A percentile compares a stretch with the other conserved stretches of the same genome.
phyloP scores from a whole-genome alignment of 2,113 vertebrate genomes.

The Pseudolaguvia tuberculata region DNA sequence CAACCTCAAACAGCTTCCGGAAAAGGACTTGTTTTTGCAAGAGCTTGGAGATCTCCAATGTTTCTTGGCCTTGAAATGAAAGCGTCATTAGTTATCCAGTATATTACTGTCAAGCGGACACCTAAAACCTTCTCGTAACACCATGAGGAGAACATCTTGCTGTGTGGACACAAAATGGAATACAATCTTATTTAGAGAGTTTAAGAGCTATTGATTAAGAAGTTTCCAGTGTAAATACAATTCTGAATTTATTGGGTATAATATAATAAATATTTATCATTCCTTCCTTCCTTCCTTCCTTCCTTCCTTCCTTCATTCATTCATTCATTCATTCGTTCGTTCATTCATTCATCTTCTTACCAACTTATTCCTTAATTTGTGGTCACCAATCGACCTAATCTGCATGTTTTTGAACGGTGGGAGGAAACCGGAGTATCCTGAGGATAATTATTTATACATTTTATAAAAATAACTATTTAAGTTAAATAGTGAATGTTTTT shows the following conservation, averaged over 20 bases:
- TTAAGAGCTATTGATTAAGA: neutral
- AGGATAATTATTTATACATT: too few relatives aligned
- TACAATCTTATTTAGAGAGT: neutral
- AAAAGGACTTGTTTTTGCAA: constrained; percentile 35
- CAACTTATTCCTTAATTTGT: too few relatives aligned
- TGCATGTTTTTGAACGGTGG: too few relatives aligned
- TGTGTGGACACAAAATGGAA: neutral
- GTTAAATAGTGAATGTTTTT: too few relatives aligned
- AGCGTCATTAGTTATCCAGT: constrained; percentile 56
- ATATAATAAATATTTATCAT: too few relatives aligned
- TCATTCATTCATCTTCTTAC: too few relatives aligned
- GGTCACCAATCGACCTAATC: too few relatives aligned
- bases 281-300: too few relatives aligned
- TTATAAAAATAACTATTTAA: too few relatives aligned
- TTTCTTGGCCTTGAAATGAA: constrained; percentile 58
- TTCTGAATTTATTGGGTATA: constrained; percentile 20
- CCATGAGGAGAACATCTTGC: neutral
- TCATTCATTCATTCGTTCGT: too few relatives aligned
- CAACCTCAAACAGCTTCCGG: constrained; percentile 44
- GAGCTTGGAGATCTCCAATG: constrained; percentile 37
- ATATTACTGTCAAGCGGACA: constrained; percentile 52
- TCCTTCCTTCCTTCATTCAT: too few relatives aligned
- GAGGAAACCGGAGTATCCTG: too few relatives aligned
- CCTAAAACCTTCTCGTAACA: constrained; percentile 10
- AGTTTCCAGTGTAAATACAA: constrained; percentile 17